Conservation (phyloP, 2,888 invertebrate genomes). For the Pediacus dermestoides region DNA sequence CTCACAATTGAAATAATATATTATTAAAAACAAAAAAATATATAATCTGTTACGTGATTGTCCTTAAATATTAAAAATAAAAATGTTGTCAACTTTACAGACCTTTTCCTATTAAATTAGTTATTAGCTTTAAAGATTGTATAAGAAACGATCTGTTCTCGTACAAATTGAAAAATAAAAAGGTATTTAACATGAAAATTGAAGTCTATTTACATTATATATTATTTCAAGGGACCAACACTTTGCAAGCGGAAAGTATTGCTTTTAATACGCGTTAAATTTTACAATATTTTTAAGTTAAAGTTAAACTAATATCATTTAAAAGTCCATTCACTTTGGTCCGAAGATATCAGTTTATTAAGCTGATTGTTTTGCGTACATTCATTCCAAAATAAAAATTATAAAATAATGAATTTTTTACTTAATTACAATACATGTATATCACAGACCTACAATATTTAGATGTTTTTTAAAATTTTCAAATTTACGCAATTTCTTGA, state of each 20-base stretch:
- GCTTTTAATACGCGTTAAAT: conserved; percentile 48
- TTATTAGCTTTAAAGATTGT: too few relatives aligned
- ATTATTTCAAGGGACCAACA: conserved; percentile 45
- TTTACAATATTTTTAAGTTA: conserved; percentile 27
- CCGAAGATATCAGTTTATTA: conserved; percentile 42
- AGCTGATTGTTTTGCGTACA: conserved; percentile 42
- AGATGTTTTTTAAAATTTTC: conserved; percentile 22
- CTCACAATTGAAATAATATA: conserved; percentile 19
- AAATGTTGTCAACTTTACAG: not conserved
- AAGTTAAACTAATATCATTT: conserved; percentile 13
- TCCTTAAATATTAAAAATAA: conserved; percentile 32
- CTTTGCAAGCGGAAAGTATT: conserved; percentile 49
- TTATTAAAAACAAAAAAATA: conserved; percentile 15
- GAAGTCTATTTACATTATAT: conserved; percentile 32
- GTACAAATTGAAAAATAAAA: not conserved
- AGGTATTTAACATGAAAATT: not conserved
- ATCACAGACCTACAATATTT: conserved; percentile 53
- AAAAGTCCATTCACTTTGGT: conserved; percentile 46
- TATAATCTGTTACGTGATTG: conserved; percentile 30
- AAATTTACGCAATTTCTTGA: too few relatives aligned
- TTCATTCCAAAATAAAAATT: conserved; percentile 33
- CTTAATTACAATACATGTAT: conserved; percentile 48
- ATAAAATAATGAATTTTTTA: conserved; percentile 38
- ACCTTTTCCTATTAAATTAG: too few relatives aligned
- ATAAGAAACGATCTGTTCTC: too few relatives aligned